Evolutionary conservation across 2,797 vertebrate genomes (phyloP), one percentile per base, ranked within the genome.

Genomic region (Lagodon rhomboides): DNA sequence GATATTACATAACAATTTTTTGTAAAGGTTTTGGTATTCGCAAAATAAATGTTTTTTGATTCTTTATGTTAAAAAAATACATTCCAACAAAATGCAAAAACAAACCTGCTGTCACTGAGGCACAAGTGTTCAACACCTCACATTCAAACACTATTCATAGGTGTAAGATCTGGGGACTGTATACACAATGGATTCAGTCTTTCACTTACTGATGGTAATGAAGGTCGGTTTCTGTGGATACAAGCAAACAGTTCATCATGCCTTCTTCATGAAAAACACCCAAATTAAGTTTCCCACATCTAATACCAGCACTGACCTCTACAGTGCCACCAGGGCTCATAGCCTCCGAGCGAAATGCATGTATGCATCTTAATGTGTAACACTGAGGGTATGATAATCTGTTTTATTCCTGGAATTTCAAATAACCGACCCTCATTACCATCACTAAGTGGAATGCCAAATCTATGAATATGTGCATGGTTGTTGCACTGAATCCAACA

Each of bases 401-500:
- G 41, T 62, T 70, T 67, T 64, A 22, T 30, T 3, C n/a, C 12
- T 65, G 50, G 63, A 70, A 73, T 82, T 51, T 59, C 8, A 63
- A 63, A 73, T 53, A 63, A 67, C 15, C 69, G 68, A 75, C 60
- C 69, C 67, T 73, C 34, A 79, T 79, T 72, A 53, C 2, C n/a
- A 54, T 73, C n/a, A 41, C 55, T 44, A 54, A 59, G 70, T 61
- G 44, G 22, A 54, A 47, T 54, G 46, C 41, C 44, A 72, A 12
- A 38, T 0, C 49, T 23, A 75, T 64, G 23, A 69, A 70, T 73
- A 68, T 77, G 46, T 59, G 41, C 16, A 47, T 30, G 22, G 17
- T 16, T 66, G 47, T 50, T 43, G 50, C 12, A 22, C 69, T 43
- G 55, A 59, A 71, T 58, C 7, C 46, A 61, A 44, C 11, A 60